Evolutionary conservation across 1,140 invertebrate genomes (phyloP).

Genomic region (Amphibalanus amphitrite): DNA sequence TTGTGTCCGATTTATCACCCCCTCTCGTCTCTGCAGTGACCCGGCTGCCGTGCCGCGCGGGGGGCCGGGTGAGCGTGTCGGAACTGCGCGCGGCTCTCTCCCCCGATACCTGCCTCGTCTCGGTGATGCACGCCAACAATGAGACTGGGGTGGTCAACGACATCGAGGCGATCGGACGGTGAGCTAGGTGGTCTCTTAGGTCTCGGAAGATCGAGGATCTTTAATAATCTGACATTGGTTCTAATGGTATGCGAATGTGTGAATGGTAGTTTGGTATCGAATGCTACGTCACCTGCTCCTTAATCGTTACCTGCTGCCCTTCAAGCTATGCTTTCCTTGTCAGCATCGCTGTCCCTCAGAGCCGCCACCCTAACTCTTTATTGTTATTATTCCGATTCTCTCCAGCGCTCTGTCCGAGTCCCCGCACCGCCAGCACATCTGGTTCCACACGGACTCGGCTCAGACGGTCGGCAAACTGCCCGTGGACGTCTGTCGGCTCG

Average conservation of each 20-base stretch:
- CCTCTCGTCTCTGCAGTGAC: too few relatives aligned
- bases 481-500: constrained; percentile 33
- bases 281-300: too few relatives aligned
- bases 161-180: constrained; percentile 24
- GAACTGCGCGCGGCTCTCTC: background rate
- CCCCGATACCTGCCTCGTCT: constrained; percentile 34
- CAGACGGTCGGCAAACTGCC: constrained; percentile 43
- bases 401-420: background rate
- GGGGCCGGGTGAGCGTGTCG: background rate
- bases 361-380: too few relatives aligned
- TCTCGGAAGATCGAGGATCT: too few relatives aligned
- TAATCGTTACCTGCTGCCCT: too few relatives aligned
- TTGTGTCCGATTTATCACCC: background rate
- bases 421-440: background rate
- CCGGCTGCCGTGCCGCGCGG: too few relatives aligned
- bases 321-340: too few relatives aligned
- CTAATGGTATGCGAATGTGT: too few relatives aligned
- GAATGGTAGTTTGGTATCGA: too few relatives aligned
- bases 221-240: too few relatives aligned
- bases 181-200: constrained; percentile 6
- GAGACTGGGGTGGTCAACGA: constrained; percentile 42
- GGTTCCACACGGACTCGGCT: constrained; percentile 36
- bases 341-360: too few relatives aligned
- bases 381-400: too few relatives aligned
- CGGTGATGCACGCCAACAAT: constrained; percentile 47